Base-by-base conservation (phyloP, 2,888 invertebrate species). In the Athalia circularis region DNA sequence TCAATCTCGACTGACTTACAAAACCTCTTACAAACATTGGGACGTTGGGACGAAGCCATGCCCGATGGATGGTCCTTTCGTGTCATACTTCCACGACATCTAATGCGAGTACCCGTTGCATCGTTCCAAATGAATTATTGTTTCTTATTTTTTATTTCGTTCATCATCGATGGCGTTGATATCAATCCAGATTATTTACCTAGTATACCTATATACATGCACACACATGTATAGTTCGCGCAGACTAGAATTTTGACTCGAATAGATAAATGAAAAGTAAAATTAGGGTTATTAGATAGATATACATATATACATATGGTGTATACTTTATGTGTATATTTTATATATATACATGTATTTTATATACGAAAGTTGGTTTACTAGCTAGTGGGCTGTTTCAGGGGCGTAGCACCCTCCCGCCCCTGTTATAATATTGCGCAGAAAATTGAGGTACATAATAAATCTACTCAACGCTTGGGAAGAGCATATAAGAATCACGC, bases 191-290 rank as follows among this genome's bases (percentile, higher is more conserved):
- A 29, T 29, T 29, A 29, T 29, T 29, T 29, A 29, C 29, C 29
- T 29, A 29, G 29, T 29, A 29, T 29, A 29, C 29, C 29, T 29
- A 29, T 29, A 29, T 29, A 29, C 29, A n/a, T n/a, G n/a, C n/a
- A 29, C 29, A 64, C 45, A 45, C 11, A 2, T 45, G 64, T 67
- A 50, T 67, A 45, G 15, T 50, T 45, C 48, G 11, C 45, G 13
- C 15, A n/a, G 8, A 45, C 4, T n/a, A 13, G 48, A 7, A 67
- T 9, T 48, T 67, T 45, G 67, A 43, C 67, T 50, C 67, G 11
- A 59, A 72, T 72, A 72, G 72, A 57, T 59, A 72, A 72, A 72
- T 59, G 72, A 59, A 72, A 59, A 72, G n/a, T 72, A 59, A 59
- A 57, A 29, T 29, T 72, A 72, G 68, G 43, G 11, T 68, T 43